phyloP scores from a whole-genome alignment of 2,113 vertebrate species.

The Brachypteracias leptosomus region DNA sequence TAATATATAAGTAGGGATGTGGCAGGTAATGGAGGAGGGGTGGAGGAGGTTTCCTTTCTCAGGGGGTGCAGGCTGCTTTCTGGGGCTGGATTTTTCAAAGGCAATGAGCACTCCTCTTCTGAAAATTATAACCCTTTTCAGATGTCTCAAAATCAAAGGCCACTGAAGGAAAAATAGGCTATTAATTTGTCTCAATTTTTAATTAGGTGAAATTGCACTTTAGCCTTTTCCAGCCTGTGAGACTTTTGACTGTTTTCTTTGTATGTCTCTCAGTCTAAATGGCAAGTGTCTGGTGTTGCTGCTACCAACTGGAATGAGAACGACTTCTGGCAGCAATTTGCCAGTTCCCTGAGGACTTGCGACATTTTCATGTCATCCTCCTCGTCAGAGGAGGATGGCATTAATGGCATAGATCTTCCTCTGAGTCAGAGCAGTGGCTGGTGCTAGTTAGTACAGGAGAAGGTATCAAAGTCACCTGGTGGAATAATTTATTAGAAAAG shows the following conservation, averaged over 20 bases:
- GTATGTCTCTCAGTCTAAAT: slow-evolving; percentile 16
- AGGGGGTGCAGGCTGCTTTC: neutral
- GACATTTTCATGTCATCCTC: slow-evolving; percentile 33
- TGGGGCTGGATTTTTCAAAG: neutral
- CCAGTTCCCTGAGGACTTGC: slow-evolving; percentile 9
- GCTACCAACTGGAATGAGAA: slow-evolving; percentile 20
- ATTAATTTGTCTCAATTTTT: slow-evolving; percentile 22
- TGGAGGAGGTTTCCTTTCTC: neutral
- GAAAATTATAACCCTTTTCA: neutral
- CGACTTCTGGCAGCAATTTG: slow-evolving; percentile 15
- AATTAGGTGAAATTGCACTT: slow-evolving; percentile 15
- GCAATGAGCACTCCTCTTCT: neutral
- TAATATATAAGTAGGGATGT: neutral
- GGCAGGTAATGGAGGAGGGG: neutral
- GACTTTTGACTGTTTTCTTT: slow-evolving; percentile 4
- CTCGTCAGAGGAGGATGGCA: neutral
- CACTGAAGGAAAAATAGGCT: neutral
- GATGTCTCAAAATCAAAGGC: neutral
- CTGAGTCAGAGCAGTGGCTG: neutral
- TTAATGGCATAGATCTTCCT: slow-evolving; percentile 9
- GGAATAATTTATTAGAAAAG: neutral
- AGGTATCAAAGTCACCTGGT: slow-evolving; percentile 8
- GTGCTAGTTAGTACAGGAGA: neutral
- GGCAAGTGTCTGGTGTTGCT: slow-evolving; percentile 1
- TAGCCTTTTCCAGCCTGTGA: slow-evolving; percentile 8